Evolutionary conservation across 2,797 vertebrate species (phyloP).

Genomic region (Enteromius treurensis): DNA sequence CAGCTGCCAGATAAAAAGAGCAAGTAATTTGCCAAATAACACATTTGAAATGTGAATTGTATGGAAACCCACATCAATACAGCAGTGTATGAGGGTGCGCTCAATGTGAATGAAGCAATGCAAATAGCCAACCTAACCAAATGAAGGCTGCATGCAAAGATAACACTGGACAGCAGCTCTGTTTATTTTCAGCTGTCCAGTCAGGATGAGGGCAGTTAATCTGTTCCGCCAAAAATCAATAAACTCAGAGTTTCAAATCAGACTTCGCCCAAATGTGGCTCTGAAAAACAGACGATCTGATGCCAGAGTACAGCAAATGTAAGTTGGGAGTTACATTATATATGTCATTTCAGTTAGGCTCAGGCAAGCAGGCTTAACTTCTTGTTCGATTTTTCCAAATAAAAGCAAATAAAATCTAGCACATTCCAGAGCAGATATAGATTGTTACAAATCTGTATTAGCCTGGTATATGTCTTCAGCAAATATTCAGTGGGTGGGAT

Average conservation of each 20-base stretch:
- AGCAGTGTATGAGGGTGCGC: background rate
- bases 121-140: slow-evolving; percentile 27
- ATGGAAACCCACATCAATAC: slow-evolving; percentile 23
- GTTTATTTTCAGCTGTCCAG: slow-evolving; percentile 45
- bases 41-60: slow-evolving; percentile 6
- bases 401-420: background rate
- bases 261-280: slow-evolving; percentile 40
- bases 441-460: slow-evolving; percentile 1
- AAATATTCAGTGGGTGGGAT: slow-evolving; percentile 20
- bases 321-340: background rate
- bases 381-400: background rate
- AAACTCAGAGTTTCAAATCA: slow-evolving; percentile 59
- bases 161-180: slow-evolving; percentile 41
- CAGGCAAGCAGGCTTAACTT: background rate
- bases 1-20: background rate
- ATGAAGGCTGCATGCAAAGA: slow-evolving; percentile 38
- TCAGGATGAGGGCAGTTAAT: slow-evolving; percentile 57
- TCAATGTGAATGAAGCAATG: slow-evolving; percentile 5
- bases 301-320: slow-evolving; percentile 41
- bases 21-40: slow-evolving; percentile 12
- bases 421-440: slow-evolving; percentile 1
- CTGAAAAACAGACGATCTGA: slow-evolving; percentile 29
- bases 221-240: slow-evolving; percentile 57
- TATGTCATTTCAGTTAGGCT: background rate
- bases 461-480: background rate